Evolutionary conservation across 2,888 invertebrate genomes (phyloP), one percentile per base, ranked within the genome.

Genomic region (Ecdyonurus torrentis): DNA sequence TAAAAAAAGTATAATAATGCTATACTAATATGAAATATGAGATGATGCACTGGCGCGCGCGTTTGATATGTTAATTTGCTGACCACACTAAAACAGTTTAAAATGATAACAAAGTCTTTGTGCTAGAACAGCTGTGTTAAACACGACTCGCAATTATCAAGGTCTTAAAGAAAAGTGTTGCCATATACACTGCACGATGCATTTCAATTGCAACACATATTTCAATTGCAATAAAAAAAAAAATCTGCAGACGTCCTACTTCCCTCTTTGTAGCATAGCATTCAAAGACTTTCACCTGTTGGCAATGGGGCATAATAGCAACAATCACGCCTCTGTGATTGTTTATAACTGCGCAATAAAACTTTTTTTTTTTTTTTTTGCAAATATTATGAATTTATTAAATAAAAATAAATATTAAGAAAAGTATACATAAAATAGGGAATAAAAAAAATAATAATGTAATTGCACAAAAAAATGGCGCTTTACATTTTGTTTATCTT

Each of bases 181-280:
- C 15, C 37, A 37, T 37, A 37, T n/a, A n/a, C n/a, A n/a, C 37
- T 10, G 37, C 37, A 37, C 37, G 5, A 37, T 22, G 62, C 62
- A 64, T 64, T 64, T 64, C 15, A 10, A 15, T 37, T 37, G 37
- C 37, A 37, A 37, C 37, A 37, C 37, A 10, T n/a, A n/a, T n/a
- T n/a, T n/a, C n/a, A 37, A 37, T 15, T 37, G 37, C 37, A 37
- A n/a, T 37, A 37, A 15, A 37, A 37, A 37, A 37, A 37, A 37
- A 15, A 15, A 37, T 37, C 37, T 37, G 37, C 37, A 37, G 37
- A 37, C 37, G 37, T 37, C 37, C 37, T 37, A 37, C 37, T 37
- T 37, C 37, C 15, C 37, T 15, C 37, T n/a, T 37, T 37, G 37
- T 37, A 10, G 37, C 37, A 37, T n/a, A n/a, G n/a, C n/a, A n/a